Conservation (phyloP, 2,113 vertebrate species). For the Cynopterus brachyotis region DNA sequence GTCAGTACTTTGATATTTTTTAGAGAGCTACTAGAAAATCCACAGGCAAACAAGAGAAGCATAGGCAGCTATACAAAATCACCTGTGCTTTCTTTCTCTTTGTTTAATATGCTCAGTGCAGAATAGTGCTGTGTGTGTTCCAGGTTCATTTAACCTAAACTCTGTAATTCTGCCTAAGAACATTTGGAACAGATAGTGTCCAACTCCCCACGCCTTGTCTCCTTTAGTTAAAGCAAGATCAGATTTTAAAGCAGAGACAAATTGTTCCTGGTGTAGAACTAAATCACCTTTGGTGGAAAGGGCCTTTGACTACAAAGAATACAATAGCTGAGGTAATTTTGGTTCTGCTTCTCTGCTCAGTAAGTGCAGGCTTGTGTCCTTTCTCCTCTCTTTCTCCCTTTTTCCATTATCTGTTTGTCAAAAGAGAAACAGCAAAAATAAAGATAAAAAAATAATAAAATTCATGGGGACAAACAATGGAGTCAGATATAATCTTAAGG, state of each 20-base stretch:
- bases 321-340: conserved; percentile 33
- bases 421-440: not conserved
- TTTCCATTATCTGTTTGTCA: conserved; percentile 1
- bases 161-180: conserved; percentile 13
- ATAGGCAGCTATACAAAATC: not conserved
- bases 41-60: not conserved
- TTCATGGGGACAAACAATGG: not conserved
- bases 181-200: not conserved
- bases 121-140: not conserved
- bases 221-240: not conserved
- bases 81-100: not conserved
- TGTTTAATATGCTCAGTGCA: not conserved
- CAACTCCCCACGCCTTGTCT: accelerated
- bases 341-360: not conserved
- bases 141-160: not conserved
- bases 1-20: not conserved
- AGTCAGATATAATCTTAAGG: not conserved
- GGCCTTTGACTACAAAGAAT: not conserved
- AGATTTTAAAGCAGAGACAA: conserved; percentile 23
- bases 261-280: not conserved
- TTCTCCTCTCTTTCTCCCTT: not conserved
- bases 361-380: not conserved
- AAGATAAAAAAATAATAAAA: not conserved
- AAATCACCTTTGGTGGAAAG: not conserved
- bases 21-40: not conserved